phyloP scores from a whole-genome alignment of 2,888 invertebrate species.

The Trilocha varians region DNA sequence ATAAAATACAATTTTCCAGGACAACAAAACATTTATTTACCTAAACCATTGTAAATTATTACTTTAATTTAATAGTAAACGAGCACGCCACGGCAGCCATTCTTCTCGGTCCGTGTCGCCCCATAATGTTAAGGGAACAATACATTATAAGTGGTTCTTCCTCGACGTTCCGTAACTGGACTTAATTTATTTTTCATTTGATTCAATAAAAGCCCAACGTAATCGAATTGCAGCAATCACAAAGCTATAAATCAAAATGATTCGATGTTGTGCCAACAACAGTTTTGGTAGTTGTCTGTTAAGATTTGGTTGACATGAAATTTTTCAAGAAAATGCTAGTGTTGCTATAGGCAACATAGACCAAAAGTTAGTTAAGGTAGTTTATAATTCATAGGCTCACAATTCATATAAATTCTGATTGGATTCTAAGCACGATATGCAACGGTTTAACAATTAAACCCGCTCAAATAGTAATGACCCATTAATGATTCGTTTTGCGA shows the following conservation, averaged over 20 bases:
- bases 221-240: slow-evolving; percentile 70
- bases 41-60: not conserved
- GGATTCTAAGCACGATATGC: slow-evolving; percentile 53
- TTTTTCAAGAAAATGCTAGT: too few relatives aligned
- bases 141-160: slow-evolving; percentile 25
- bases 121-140: slow-evolving; percentile 17
- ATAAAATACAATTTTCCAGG: not conserved
- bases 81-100: not conserved
- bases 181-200: slow-evolving; percentile 63
- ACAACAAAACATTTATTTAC: not conserved
- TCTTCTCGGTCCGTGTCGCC: not conserved
- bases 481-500: slow-evolving; percentile 53
- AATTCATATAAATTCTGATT: slow-evolving; percentile 22
- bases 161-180: slow-evolving; percentile 34
- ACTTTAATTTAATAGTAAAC: not conserved
- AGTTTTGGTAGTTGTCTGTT: slow-evolving; percentile 32
- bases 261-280: slow-evolving; percentile 60
- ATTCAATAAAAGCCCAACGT: slow-evolving; percentile 60
- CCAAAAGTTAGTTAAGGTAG: not conserved
- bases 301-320: too few relatives aligned
- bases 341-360: not conserved
- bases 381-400: not conserved
- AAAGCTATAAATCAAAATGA: slow-evolving; percentile 71
- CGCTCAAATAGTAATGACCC: slow-evolving; percentile 57
- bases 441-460: slow-evolving; percentile 62